Conservation (phyloP, 1,140 invertebrate genomes). For the Hyles vespertilio region DNA sequence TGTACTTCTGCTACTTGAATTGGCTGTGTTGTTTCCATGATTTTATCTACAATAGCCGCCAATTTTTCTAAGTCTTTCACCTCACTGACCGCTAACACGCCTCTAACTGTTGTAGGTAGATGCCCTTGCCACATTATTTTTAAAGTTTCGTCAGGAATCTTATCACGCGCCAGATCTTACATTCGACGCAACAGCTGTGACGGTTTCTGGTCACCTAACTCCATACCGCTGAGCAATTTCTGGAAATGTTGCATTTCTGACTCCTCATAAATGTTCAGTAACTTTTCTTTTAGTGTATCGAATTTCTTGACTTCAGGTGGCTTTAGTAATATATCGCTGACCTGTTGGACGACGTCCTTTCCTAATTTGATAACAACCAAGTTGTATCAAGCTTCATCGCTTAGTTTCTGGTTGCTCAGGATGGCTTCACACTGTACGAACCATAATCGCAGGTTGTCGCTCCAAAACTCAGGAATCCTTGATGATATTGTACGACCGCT, state of each 20-base stretch:
- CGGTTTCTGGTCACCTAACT: conserved; percentile 3
- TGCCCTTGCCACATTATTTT: conserved; percentile 14
- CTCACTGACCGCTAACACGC: conserved; percentile 11
- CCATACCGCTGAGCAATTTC: conserved; percentile 5
- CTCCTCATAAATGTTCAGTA: conserved; percentile 2
- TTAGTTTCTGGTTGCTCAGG: conserved; percentile 14
- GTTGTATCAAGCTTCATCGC: too few relatives aligned
- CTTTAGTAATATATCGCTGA: conserved; percentile 10
- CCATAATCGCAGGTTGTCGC: conserved; percentile 14
- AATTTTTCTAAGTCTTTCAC: conserved; percentile 14
- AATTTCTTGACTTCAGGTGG: conserved; percentile 3
- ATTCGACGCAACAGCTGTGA: conserved; percentile 2
- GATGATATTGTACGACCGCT: conserved; percentile 5
- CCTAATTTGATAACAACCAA: conserved; percentile 14
- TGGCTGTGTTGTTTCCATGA: neutral
- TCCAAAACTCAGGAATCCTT: conserved; percentile 22
- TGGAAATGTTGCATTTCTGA: conserved; percentile 1
- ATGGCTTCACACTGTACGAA: conserved; percentile 16
- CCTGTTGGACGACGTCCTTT: conserved; percentile 14
- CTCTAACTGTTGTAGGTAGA: conserved; percentile 7
- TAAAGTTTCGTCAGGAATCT: conserved; percentile 13
- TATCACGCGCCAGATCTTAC: conserved; percentile 5
- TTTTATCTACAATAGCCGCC: conserved; percentile 20
- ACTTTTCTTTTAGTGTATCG: neutral
- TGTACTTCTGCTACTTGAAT: neutral